Conservation (phyloP, 1,140 invertebrate species). For the Zaprionus davidi region DNA sequence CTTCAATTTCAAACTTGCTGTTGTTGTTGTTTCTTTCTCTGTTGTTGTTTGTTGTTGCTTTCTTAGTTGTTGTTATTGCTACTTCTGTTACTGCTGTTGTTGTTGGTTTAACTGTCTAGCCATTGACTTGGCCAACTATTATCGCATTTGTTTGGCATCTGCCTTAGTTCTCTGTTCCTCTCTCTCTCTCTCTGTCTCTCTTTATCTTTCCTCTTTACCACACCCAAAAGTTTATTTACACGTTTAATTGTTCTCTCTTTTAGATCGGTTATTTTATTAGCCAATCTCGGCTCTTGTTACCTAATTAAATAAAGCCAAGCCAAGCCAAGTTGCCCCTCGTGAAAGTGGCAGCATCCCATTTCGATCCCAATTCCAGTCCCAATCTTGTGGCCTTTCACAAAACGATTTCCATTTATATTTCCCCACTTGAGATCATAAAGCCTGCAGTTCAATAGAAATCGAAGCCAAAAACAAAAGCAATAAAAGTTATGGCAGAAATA, state of each 20-base stretch:
- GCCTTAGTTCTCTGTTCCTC: background rate
- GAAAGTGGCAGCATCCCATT: background rate
- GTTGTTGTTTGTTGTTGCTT: conserved; percentile 19
- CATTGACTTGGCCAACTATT: conserved; percentile 78
- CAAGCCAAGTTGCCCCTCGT: conserved; percentile 4
- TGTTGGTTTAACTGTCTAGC: conserved; percentile 66
- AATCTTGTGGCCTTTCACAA: background rate
- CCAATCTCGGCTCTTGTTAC: conserved; percentile 25
- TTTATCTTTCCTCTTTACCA: conserved; percentile 13
- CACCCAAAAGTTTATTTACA: conserved; percentile 57
- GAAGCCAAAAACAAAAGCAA: background rate
- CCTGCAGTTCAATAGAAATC: conserved; percentile 8
- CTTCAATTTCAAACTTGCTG: conserved; percentile 72
- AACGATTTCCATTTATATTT: conserved; percentile 1
- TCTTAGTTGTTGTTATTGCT: background rate
- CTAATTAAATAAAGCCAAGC: conserved; percentile 42
- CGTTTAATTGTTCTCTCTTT: conserved; percentile 42
- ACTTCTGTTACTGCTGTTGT: conserved; percentile 41
- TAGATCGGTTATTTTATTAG: conserved; percentile 14
- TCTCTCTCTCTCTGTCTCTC: background rate
- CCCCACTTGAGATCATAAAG: background rate
- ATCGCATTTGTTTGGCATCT: conserved; percentile 78
- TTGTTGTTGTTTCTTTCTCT: conserved; percentile 43
- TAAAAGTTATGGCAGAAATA: conserved; percentile 17
- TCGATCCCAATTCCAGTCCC: conserved; percentile 7